Conservation (phyloP, 2,113 vertebrate genomes). For the Coptodon rendalli region DNA sequence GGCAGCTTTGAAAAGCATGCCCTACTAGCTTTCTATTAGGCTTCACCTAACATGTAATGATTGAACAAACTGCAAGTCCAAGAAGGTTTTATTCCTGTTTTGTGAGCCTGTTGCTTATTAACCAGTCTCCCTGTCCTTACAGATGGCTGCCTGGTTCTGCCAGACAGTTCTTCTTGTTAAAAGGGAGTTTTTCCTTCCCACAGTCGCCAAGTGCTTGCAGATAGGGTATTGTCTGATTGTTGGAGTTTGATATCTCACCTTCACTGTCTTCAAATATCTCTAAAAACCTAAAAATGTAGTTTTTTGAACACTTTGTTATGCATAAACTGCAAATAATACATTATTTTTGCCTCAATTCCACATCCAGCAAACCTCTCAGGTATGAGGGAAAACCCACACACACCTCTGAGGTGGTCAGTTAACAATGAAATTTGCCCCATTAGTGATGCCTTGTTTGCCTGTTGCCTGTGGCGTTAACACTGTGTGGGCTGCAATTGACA, state of each 20-base stretch:
- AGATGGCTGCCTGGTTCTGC: not conserved
- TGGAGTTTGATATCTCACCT: not conserved
- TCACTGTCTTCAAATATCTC: not conserved
- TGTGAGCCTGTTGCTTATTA: not conserved
- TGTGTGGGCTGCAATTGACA: not conserved
- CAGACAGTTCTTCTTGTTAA: not conserved
- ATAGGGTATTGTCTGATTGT: not conserved
- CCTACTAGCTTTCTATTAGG: not conserved
- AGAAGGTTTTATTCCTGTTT: not conserved
- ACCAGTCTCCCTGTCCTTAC: not conserved
- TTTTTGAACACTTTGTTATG: fast-evolving
- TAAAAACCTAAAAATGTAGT: not conserved
- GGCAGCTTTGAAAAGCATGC: not conserved
- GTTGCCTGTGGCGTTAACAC: not conserved
- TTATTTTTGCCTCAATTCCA: fast-evolving
- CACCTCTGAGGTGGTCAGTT: not conserved
- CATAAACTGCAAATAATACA: not conserved
- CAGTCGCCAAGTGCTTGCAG: not conserved
- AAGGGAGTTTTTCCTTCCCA: not conserved
- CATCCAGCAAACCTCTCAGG: fast-evolving
- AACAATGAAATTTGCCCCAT: not conserved
- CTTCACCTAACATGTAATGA: fast-evolving
- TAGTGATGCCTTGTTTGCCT: not conserved
- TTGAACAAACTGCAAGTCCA: fast-evolving
- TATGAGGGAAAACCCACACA: not conserved